Base-by-base conservation (phyloP, 2,888 invertebrate genomes). In the Conistra vaccinii region DNA sequence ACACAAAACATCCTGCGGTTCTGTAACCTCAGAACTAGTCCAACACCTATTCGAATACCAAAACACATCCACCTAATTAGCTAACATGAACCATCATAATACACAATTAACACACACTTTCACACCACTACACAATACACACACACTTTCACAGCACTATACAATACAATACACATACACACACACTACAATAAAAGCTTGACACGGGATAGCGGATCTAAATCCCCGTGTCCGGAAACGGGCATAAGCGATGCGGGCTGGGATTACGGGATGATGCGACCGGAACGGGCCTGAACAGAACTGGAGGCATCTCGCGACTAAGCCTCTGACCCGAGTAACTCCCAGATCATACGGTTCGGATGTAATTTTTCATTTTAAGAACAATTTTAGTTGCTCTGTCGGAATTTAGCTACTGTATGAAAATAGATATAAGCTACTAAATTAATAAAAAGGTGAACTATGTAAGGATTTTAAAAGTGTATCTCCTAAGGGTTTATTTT, bases 201-300 rank as follows among this genome's bases (percentile, higher is more conserved):
- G 65, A 74, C 73, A 84, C 65, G 53, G 72, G 67, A 78, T 73
- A 69, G 69, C 51, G 61, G 35, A 68, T 76, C 58, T 71, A 73
- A 84, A 80, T 86, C 72, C 70, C 68, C 17, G 51, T 75, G 68
- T 66, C 73, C 78, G 83, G 83, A 74, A 69, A 68, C 66, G 23
- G 63, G 58, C 45, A 74, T 80, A 82, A 87, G 85, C 77, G 75
- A 83, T 83, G 74, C 72, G 62, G 80, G 80, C 76, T 55, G 63
- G 89, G 87, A 85, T 89, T 88, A 87, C 63, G 53, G 83, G 72
- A 62, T 83, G 82, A 86, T 78, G 84, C 85, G 77, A 83, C 78
- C 87, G 89, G 88, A 91, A 84, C 78, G 68, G 35, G 63, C 72
- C 74, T 76, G 84, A 84, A 84, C 69, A 78, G 82, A 83, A 84